phyloP scores from a whole-genome alignment of 2,888 invertebrate genomes.

The Scaptomyza reducta region DNA sequence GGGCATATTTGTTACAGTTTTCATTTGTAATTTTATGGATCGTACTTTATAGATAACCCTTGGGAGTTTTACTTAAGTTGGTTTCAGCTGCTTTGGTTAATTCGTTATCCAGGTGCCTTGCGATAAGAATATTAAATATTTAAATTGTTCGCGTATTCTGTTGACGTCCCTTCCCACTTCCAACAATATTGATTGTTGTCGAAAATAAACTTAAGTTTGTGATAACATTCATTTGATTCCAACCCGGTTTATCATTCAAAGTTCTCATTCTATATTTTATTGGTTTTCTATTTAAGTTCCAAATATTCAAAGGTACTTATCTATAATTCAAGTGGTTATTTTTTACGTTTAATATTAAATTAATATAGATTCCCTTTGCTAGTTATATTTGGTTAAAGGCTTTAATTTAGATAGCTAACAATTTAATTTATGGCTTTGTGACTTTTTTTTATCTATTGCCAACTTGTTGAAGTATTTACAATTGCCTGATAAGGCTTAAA shows the following conservation, averaged over 20 bases:
- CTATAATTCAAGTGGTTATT: conserved; percentile 20
- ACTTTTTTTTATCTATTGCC: conserved; percentile 19
- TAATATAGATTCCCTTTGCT: conserved; percentile 14
- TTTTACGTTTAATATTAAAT: conserved; percentile 18
- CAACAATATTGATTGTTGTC: not conserved
- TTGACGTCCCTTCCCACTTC: conserved; percentile 13
- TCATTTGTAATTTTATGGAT: conserved; percentile 43
- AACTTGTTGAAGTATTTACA: conserved; percentile 13
- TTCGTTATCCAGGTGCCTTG: conserved; percentile 25
- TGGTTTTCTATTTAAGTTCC: conserved; percentile 4
- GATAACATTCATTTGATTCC: conserved; percentile 26
- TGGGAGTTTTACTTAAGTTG: not conserved
- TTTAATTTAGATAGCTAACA: conserved; percentile 29
- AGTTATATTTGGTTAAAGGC: not conserved
- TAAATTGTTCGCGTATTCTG: conserved; percentile 8
- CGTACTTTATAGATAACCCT: conserved; percentile 29
- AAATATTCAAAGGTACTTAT: conserved; percentile 35
- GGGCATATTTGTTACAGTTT: conserved; percentile 64
- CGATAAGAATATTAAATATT: conserved; percentile 39
- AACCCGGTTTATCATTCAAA: not conserved
- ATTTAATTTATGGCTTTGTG: conserved; percentile 11
- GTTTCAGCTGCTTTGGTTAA: conserved; percentile 49
- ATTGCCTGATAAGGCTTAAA: conserved; percentile 10
- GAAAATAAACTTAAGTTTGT: conserved; percentile 8
- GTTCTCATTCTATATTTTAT: conserved; percentile 14